Conservation (phyloP, 2,113 vertebrate species). For the Chlamydotis undulata region DNA sequence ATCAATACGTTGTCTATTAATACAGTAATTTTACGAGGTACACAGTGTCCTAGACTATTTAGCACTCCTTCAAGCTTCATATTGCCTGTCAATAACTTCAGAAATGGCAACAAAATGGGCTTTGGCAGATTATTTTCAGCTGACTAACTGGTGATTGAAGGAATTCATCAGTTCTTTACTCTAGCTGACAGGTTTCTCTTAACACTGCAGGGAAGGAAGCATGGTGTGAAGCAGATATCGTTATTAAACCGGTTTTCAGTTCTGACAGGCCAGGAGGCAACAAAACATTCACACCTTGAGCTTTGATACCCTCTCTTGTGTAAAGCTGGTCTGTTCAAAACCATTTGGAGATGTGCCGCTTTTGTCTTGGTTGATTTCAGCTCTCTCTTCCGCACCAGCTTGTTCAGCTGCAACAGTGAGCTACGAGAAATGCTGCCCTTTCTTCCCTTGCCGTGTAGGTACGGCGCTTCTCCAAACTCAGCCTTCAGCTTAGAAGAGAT, state of each 20-base stretch:
- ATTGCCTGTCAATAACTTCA: not conserved
- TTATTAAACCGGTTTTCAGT: not conserved
- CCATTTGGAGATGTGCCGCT: not conserved
- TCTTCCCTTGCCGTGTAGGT: not conserved
- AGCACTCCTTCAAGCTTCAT: not conserved
- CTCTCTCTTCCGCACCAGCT: not conserved
- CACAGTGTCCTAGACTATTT: not conserved
- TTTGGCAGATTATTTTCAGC: not conserved
- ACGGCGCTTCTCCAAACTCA: not conserved
- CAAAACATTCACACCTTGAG: not conserved
- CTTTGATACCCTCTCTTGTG: not conserved
- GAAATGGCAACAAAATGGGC: not conserved
- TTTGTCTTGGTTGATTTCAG: not conserved
- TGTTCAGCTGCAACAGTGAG: not conserved
- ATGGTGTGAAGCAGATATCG: not conserved
- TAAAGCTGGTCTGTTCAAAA: not conserved
- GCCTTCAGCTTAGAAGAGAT: not conserved
- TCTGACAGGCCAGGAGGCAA: not conserved
- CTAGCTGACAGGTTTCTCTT: conserved; percentile 11
- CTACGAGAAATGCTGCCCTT: not conserved
- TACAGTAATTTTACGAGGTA: not conserved
- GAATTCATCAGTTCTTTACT: not conserved
- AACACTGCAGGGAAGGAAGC: not conserved
- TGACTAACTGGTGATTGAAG: not conserved
- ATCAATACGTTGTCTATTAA: not conserved